Evolutionary conservation across 1,140 invertebrate species (phyloP).

Genomic region (Spodoptera litura): DNA sequence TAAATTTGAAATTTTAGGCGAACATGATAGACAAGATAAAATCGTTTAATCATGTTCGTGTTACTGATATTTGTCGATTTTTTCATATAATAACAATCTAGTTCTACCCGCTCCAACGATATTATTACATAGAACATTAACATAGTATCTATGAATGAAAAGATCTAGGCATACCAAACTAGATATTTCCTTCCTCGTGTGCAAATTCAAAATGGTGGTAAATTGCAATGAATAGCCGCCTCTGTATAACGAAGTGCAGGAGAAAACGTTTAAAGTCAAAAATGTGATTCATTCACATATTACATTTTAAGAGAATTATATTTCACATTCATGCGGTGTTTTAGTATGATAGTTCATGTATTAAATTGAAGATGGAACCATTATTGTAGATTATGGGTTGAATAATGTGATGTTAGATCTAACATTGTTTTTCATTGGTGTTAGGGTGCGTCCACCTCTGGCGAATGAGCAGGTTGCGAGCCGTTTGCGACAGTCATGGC

Average conservation of each 20-base stretch:
- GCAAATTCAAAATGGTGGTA: constrained; percentile 38
- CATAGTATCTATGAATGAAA: no score
- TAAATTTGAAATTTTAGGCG: no score
- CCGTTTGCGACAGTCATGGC: no score
- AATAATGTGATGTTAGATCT: neutral
- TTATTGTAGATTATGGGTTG: neutral
- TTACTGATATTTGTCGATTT: no score
- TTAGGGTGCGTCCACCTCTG: no score
- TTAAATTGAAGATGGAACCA: neutral
- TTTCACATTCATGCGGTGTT: constrained; percentile 15
- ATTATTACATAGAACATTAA: no score
- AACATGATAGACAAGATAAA: no score
- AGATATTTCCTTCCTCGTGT: neutral
- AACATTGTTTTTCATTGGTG: neutral
- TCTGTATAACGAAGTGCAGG: constrained; percentile 26
- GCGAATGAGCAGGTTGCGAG: no score
- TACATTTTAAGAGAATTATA: constrained; percentile 34
- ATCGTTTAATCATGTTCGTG: no score
- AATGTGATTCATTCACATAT: constrained; percentile 45
- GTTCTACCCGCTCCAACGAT: no score
- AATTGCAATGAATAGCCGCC: constrained; percentile 29
- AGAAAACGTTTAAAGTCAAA: constrained; percentile 32
- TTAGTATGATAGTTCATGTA: neutral
- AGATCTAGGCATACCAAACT: neutral
- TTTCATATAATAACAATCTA: no score